These are phyloP conservation scores for Haliaeetus leucogaster DNA, from an alignment of 2,113 vertebrate genomes.

Conservation along the genomic window DNA sequence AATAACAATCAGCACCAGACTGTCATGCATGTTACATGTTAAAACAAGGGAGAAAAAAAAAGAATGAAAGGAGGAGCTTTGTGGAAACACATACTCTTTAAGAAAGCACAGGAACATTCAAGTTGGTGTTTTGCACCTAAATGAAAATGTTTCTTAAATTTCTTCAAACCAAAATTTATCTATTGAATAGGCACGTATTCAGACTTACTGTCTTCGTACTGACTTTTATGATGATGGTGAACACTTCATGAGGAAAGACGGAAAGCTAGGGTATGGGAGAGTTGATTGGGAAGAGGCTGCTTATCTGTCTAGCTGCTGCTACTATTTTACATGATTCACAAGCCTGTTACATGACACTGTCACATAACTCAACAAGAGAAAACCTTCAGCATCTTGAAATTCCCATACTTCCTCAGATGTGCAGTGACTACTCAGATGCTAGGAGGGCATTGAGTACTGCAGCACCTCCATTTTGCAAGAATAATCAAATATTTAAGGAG, in stretches of 20 bases:
- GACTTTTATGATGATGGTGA: background rate
- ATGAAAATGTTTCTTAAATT: background rate
- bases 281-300: background rate
- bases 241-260: background rate
- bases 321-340: background rate
- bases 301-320: background rate
- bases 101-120: background rate
- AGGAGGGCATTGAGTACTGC: rapidly evolving
- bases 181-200: rapidly evolving
- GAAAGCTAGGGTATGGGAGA: background rate
- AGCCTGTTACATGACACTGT: rapidly evolving
- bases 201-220: background rate
- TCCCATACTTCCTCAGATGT: background rate
- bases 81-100: background rate
- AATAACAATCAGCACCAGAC: background rate
- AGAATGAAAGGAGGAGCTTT: background rate
- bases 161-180: background rate
- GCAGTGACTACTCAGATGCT: rapidly evolving
- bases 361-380: background rate
- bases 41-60: background rate
- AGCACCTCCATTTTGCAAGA: background rate
- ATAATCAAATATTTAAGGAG: background rate
- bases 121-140: background rate
- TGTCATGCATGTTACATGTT: background rate
- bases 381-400: background rate